Percentiles rank a stretch among this genome's conserved stretches.
phyloP scores from a whole-genome alignment of 2,888 invertebrate species.

The Drosophila anceps region DNA sequence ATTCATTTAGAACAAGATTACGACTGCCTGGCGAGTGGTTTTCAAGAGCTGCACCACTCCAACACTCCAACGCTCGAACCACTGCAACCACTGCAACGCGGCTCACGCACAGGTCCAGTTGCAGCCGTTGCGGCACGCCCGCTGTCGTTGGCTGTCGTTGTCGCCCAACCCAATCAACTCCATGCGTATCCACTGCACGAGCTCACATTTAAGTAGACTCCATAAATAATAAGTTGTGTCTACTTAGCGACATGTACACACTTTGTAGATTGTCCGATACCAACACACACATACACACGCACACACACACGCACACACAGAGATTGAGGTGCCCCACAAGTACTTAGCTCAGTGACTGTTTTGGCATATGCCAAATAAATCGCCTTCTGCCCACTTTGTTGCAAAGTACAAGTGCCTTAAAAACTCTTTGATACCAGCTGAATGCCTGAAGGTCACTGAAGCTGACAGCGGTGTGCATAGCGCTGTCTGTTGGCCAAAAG shows the following conservation, averaged over 20 bases:
- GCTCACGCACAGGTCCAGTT: slow-evolving; percentile 54
- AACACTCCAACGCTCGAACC: background rate
- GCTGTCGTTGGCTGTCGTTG: slow-evolving; percentile 63
- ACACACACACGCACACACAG: slow-evolving; percentile 1
- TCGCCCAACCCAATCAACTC: slow-evolving; percentile 74
- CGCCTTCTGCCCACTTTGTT: slow-evolving; percentile 20
- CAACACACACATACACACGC: slow-evolving; percentile 10
- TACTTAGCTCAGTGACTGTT: slow-evolving; percentile 20
- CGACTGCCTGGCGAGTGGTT: slow-evolving; percentile 49
- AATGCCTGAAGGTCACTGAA: slow-evolving; percentile 14
- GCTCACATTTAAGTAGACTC: slow-evolving; percentile 70
- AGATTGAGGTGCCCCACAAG: slow-evolving; percentile 2
- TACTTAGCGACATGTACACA: slow-evolving; percentile 77
- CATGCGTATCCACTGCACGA: slow-evolving; percentile 24
- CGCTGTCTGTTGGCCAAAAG: background rate
- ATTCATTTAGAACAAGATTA: slow-evolving; percentile 79
- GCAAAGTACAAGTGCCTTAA: slow-evolving; percentile 20
- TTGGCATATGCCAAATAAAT: slow-evolving; percentile 40
- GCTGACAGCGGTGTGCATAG: background rate
- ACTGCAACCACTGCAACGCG: slow-evolving; percentile 7
- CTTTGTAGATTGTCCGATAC: slow-evolving; percentile 61
- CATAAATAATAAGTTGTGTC: slow-evolving; percentile 79
- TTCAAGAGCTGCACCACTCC: slow-evolving; percentile 19
- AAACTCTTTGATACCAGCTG: slow-evolving; percentile 1
- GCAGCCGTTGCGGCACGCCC: slow-evolving; percentile 60